A percentile compares a stretch with the other conserved stretches of the same genome.
These are phyloP conservation scores for Helleia helle DNA, from an alignment of 2,888 invertebrate species.

Conservation along the genomic window DNA sequence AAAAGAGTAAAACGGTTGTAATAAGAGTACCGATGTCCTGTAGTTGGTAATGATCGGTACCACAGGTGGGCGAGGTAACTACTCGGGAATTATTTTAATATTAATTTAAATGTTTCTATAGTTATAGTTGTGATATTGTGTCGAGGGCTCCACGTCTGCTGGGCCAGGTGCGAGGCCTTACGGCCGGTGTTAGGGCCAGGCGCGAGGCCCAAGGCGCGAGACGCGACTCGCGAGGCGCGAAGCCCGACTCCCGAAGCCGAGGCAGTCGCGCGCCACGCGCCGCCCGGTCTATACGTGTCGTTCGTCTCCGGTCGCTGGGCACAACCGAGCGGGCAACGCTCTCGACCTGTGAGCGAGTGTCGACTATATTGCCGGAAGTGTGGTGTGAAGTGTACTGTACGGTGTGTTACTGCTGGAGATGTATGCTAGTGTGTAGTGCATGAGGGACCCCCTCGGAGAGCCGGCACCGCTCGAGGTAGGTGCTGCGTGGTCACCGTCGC, in stretches of 20 bases:
- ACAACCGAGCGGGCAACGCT: constrained; percentile 8
- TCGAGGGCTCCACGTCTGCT: no score
- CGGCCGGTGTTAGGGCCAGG: no score
- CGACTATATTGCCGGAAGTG: constrained; percentile 7
- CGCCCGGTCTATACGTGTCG: constrained; percentile 27
- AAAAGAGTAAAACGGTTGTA: no score
- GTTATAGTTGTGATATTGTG: no score
- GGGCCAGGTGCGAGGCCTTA: no score
- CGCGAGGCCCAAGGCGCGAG: no score
- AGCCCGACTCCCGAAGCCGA: constrained; percentile 11
- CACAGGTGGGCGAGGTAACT: no score
- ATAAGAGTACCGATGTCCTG: no score
- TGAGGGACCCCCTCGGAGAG: constrained; percentile 39
- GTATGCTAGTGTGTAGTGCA: constrained; percentile 39
- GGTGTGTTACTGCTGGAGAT: constrained; percentile 18
- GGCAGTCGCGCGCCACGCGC: constrained; percentile 48
- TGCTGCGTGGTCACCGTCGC: constrained; percentile 9
- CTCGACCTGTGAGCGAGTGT: constrained; percentile 5
- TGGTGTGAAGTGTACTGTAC: constrained; percentile 11
- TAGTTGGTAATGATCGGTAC: no score
- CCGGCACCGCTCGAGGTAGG: constrained; percentile 50
- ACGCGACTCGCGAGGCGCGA: no score
- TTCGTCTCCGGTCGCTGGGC: neutral
- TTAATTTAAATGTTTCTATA: no score
- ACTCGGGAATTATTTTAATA: no score